phyloP scores from a whole-genome alignment of 2,113 vertebrate genomes.

The Sprattus sprattus region DNA sequence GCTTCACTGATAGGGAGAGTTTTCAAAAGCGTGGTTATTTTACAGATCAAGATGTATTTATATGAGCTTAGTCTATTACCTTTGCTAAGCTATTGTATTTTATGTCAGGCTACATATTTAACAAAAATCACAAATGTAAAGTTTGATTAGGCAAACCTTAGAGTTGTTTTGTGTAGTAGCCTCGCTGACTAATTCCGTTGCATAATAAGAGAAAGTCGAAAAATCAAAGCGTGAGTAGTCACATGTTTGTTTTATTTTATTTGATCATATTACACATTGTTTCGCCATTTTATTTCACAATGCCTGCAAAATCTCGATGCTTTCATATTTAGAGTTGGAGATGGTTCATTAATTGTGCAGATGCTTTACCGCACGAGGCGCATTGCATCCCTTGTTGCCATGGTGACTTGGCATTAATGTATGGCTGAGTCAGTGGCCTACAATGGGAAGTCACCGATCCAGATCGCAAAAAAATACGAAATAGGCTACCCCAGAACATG shows the following conservation, averaged over 20 bases:
- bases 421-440: conserved; percentile 60
- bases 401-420: conserved; percentile 71
- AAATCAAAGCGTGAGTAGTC: not conserved
- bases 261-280: not conserved
- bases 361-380: conserved; percentile 32
- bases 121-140: not conserved
- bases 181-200: conserved; percentile 56
- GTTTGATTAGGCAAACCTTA: not conserved
- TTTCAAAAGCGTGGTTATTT: not conserved
- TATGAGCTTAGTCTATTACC: no score
- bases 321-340: not conserved
- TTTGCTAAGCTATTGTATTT: no score
- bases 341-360: conserved; percentile 4
- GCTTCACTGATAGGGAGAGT: not conserved
- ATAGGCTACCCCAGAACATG: no score
- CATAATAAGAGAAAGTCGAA: conserved; percentile 54
- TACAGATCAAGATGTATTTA: not conserved
- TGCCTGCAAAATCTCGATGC: not conserved
- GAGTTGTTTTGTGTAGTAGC: not conserved
- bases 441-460: conserved; percentile 20
- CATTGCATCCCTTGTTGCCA: conserved; percentile 74
- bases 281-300: not conserved
- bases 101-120: not conserved
- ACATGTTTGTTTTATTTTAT: not conserved
- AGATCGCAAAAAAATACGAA: no score